Evolutionary conservation across 2,797 vertebrate species (phyloP).

Genomic region (Enteromius anoplus): DNA sequence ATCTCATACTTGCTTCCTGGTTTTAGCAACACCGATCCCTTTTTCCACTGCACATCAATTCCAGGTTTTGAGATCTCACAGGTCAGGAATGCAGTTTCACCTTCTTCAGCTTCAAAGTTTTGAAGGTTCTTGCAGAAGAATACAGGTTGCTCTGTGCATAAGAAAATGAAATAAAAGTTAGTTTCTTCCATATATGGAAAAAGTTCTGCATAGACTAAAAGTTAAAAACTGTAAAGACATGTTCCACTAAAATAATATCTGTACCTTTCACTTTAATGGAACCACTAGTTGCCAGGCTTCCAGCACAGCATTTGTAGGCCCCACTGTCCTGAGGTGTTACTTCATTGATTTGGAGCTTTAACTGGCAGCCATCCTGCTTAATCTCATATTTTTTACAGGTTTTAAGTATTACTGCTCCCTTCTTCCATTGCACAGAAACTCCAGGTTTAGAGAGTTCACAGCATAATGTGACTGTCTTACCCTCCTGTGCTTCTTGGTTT

Average conservation of each 20-base stretch:
- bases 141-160: slow-evolving; percentile 36
- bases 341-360: slow-evolving; percentile 78
- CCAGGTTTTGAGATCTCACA: slow-evolving; percentile 82
- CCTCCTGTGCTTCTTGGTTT: slow-evolving; percentile 66
- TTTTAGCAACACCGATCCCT: slow-evolving; percentile 76
- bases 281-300: slow-evolving; percentile 62
- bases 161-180: neutral
- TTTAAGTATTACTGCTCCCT: slow-evolving; percentile 72
- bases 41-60: slow-evolving; percentile 77
- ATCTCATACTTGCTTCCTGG: slow-evolving; percentile 65
- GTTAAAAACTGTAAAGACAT: slow-evolving; percentile 46
- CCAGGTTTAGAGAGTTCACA: slow-evolving; percentile 73
- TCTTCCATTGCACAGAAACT: slow-evolving; percentile 73
- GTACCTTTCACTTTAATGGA: slow-evolving; percentile 41
- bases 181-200: neutral
- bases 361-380: slow-evolving; percentile 70
- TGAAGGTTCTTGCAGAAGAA: slow-evolving; percentile 67
- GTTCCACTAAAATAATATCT: neutral
- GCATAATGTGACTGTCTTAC: slow-evolving; percentile 68
- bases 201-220: slow-evolving; percentile 28
- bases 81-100: slow-evolving; percentile 72
- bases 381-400: slow-evolving; percentile 74
- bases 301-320: slow-evolving; percentile 77
- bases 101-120: slow-evolving; percentile 80
- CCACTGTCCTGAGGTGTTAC: slow-evolving; percentile 82